Conservation (phyloP, 2,797 vertebrate species). For the Mustela erminea region DNA sequence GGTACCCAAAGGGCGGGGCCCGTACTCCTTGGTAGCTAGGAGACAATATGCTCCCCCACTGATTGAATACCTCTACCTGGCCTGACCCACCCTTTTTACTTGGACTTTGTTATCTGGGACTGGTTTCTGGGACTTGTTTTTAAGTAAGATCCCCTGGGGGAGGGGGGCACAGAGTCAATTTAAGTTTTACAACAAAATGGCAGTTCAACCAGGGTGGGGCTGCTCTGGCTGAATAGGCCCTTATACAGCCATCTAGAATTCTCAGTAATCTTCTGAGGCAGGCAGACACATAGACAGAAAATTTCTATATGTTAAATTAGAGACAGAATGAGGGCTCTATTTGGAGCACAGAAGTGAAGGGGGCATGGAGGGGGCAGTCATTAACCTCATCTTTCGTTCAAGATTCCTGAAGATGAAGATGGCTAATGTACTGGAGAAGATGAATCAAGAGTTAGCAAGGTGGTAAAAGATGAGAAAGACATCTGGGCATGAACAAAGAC, state of each 20-base stretch:
- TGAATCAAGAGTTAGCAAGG: not conserved
- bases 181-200: too few relatives aligned
- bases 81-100: too few relatives aligned
- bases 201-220: too few relatives aligned
- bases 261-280: not conserved
- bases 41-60: too few relatives aligned
- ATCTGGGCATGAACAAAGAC: not conserved
- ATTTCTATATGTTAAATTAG: not conserved
- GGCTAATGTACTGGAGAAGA: not conserved
- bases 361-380: not conserved
- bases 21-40: too few relatives aligned
- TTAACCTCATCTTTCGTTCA: not conserved
- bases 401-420: not conserved
- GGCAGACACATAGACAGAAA: not conserved
- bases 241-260: not conserved
- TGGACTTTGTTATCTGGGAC: too few relatives aligned
- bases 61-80: too few relatives aligned
- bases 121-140: too few relatives aligned
- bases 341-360: not conserved
- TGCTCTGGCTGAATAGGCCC: too few relatives aligned
- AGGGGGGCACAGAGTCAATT: too few relatives aligned
- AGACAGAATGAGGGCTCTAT: slow-evolving; percentile 5
- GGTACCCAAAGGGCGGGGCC: too few relatives aligned
- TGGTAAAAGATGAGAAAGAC: not conserved
- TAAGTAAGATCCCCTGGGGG: too few relatives aligned